A percentile compares a stretch with the other conserved stretches of the same genome.
These are phyloP conservation scores for Eupithecia centaureata DNA, from an alignment of 2,888 invertebrate genomes.

Conservation along the genomic window DNA sequence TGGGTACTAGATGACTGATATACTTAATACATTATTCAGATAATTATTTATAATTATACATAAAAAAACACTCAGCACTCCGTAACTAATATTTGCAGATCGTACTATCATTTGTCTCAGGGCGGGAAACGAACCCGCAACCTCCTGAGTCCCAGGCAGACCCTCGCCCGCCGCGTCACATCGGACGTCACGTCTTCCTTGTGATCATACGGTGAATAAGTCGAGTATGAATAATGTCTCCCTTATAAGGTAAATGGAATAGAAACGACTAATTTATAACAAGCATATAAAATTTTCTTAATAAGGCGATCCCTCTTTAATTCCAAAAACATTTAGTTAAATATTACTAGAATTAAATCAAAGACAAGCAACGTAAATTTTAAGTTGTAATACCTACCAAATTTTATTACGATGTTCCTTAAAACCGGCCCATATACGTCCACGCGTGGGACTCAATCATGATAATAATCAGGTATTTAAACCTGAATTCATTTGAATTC, in stretches of 20 bases:
- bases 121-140: too few species aligned
- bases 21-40: too few species aligned
- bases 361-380: conserved; percentile 24
- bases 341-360: conserved; percentile 17
- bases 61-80: too few species aligned
- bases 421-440: conserved; percentile 39
- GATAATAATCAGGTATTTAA: conserved; percentile 45
- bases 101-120: too few species aligned
- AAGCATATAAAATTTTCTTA: background rate
- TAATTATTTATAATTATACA: too few species aligned
- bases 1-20: too few species aligned
- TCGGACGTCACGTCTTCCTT: too few species aligned
- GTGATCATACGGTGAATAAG: too few species aligned
- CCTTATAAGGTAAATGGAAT: background rate
- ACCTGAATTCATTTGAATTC: conserved; percentile 36
- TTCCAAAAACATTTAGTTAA: conserved; percentile 14
- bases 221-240: too few species aligned
- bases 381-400: conserved; percentile 26
- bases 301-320: conserved; percentile 4
- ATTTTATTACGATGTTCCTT: conserved; percentile 34
- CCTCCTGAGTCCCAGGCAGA: too few species aligned
- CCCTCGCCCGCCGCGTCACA: too few species aligned
- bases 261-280: background rate
- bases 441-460: conserved; percentile 43
- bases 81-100: too few species aligned